These are phyloP conservation scores for Amphipoea lucens DNA, from an alignment of 2,888 invertebrate genomes.

Conservation along the genomic window DNA sequence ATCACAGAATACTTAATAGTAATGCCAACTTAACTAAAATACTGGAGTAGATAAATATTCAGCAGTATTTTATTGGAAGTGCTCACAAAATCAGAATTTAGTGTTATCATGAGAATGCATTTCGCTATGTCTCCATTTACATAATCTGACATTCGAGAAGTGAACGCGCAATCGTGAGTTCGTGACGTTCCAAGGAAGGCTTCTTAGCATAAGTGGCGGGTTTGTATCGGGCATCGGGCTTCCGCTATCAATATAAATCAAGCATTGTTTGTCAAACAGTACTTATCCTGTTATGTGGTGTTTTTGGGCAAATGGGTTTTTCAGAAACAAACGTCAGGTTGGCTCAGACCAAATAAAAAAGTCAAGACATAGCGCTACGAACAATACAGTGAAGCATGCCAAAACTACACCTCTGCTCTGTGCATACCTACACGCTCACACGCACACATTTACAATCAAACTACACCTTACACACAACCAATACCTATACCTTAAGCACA, in stretches of 20 bases:
- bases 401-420: too few species aligned
- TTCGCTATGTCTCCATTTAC: constrained; percentile 54
- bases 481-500: too few species aligned
- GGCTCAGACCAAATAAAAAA: too few species aligned
- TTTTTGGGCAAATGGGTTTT: neutral
- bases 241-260: neutral
- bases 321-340: neutral
- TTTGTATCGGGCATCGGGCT: constrained; percentile 15
- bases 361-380: too few species aligned
- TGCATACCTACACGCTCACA: too few species aligned
- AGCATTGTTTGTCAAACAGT: neutral
- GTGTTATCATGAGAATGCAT: constrained; percentile 58
- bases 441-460: too few species aligned
- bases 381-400: too few species aligned
- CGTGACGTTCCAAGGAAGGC: constrained; percentile 34
- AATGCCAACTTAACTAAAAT: constrained; percentile 21
- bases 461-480: too few species aligned
- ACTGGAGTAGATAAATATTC: constrained; percentile 47
- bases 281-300: neutral
- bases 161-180: constrained; percentile 56
- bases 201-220: constrained; percentile 45
- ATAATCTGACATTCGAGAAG: constrained; percentile 63
- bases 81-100: constrained; percentile 56
- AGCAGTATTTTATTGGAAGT: constrained; percentile 31
- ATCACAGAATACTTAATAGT: too few species aligned